These are phyloP conservation scores for Sepioteuthis lessoniana DNA, from an alignment of 2,888 invertebrate species.

Conservation along the genomic window DNA sequence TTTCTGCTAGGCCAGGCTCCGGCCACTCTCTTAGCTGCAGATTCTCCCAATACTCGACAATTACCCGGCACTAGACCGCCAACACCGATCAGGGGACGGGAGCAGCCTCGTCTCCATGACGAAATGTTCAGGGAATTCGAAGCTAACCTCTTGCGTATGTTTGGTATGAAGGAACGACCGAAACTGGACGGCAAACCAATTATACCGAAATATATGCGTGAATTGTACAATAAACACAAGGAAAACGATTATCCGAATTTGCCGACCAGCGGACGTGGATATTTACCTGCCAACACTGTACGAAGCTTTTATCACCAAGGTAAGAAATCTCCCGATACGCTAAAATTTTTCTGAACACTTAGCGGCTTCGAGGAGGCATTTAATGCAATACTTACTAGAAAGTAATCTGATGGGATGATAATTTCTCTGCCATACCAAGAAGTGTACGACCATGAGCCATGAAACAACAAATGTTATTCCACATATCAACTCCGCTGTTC, in stretches of 20 bases:
- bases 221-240: conserved; percentile 84
- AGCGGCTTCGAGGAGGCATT: too few species aligned
- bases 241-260: conserved; percentile 77
- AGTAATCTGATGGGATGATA: too few species aligned
- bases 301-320: conserved; percentile 70
- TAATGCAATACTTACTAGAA: too few species aligned
- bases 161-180: conserved; percentile 80
- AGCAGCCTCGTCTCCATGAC: not conserved
- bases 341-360: too few species aligned
- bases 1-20: not conserved
- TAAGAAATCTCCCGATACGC: conserved; percentile 52
- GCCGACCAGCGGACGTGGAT: conserved; percentile 59
- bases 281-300: conserved; percentile 69
- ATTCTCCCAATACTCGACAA: not conserved
- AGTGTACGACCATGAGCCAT: too few species aligned
- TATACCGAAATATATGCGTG: conserved; percentile 87
- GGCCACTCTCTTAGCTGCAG: conserved; percentile 8
- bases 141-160: conserved; percentile 80
- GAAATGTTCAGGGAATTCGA: conserved; percentile 76
- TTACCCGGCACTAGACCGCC: not conserved
- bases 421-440: too few species aligned
- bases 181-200: conserved; percentile 74
- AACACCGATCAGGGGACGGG: not conserved
- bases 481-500: too few species aligned
- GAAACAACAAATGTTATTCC: too few species aligned